A percentile compares a stretch with the other conserved stretches of the same genome.
Conservation (phyloP, 2,797 vertebrate genomes). For the Pseudochirops corinnae region DNA sequence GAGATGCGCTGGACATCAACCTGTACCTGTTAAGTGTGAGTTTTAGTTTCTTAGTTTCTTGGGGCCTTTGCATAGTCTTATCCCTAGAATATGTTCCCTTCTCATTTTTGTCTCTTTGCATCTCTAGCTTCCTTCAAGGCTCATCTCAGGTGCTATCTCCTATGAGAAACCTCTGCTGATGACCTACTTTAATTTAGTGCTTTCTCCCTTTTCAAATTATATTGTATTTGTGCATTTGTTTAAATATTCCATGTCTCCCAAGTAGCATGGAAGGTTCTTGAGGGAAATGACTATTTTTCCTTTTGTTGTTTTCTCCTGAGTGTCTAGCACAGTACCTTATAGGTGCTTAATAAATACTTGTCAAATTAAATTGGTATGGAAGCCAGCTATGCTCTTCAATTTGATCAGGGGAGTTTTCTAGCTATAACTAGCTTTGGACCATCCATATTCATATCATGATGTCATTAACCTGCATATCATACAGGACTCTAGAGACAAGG, state of each 20-base stretch:
- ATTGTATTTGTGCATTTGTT: background rate
- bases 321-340: background rate
- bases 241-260: background rate
- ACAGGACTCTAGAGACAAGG: too few relatives aligned
- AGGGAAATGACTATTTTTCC: background rate
- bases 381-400: too few relatives aligned
- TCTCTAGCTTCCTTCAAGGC: background rate
- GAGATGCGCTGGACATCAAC: background rate
- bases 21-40: background rate
- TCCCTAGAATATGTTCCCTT: background rate
- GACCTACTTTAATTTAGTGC: background rate
- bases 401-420: background rate
- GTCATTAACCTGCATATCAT: too few relatives aligned
- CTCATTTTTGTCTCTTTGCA: background rate
- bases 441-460: background rate
- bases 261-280: background rate
- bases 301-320: background rate
- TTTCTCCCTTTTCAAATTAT: background rate
- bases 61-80: background rate
- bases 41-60: background rate
- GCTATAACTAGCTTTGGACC: background rate
- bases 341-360: background rate
- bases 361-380: background rate
- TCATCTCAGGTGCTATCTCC: background rate
- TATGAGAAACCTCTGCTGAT: background rate